Evolutionary conservation across 2,888 invertebrate genomes (phyloP), one percentile per base, ranked within the genome.

Genomic region (Drosophila siamana): DNA sequence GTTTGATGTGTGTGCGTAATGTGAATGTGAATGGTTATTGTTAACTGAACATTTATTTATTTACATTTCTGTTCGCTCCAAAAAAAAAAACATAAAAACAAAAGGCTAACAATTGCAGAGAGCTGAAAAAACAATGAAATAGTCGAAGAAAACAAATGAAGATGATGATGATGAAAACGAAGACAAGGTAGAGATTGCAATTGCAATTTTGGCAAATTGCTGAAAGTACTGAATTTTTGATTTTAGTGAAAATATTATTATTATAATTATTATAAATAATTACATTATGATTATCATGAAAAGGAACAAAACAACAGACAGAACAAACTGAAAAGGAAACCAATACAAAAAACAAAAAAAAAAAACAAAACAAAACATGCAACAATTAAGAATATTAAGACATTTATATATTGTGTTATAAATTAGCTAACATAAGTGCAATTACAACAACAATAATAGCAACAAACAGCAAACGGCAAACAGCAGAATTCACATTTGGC

Each of bases 191-290:
- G 16, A 50, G 11, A 56, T 60, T 24, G 70, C 56, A 62, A 77
- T 78, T 77, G 77, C 36, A 60, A 59, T 47, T 40, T 64, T 50
- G 38, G 66, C 78, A 74, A 64, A 67, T 74, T 71, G 74, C 36
- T 71, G 64, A 48, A 71, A 77, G 81, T 78, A 81, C 86, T 81
- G 81, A 81, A 69, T 68, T 28, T 69, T 69, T 74, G 54, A 54
- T 62, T 67, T 38, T 67, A 74, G 77, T 62, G 33, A 70, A 70
- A 51, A 47, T 46, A 50, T 50, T 16, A 57, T 28, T 13, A 62
- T 38, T 36, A 66, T 50, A 28, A 51, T 44, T 41, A 57, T 62
- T 62, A 47, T 50, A 19, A 51, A 50, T 24, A 38, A 38, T 38
- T 38, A 38, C n/a, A 38, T 38, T 38, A 41, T 26, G 43, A 55